A percentile compares a stretch with the other conserved stretches of the same genome.
Conservation (phyloP, 2,113 vertebrate genomes). For the Naja naja region DNA sequence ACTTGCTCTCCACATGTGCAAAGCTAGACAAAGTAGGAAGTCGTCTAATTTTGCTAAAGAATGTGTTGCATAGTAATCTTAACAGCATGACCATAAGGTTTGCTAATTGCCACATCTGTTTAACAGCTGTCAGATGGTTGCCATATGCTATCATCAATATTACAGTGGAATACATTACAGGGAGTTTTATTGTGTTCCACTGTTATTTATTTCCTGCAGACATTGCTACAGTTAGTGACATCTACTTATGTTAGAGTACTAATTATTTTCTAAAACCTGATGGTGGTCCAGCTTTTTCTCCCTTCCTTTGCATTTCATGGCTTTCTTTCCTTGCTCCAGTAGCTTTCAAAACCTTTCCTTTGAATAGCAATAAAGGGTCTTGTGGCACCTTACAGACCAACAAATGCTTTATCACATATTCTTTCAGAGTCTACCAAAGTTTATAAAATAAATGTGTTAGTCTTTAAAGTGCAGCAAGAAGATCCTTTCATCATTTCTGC, state of each 20-base stretch:
- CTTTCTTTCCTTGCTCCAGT: not conserved
- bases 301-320: not conserved
- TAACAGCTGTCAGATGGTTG: slow-evolving; percentile 80
- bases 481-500: not conserved
- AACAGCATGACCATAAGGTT: slow-evolving; percentile 77
- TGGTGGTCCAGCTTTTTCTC: slow-evolving; percentile 29
- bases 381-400: not conserved
- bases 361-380: not conserved
- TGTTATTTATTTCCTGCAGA: slow-evolving; percentile 76
- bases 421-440: not conserved
- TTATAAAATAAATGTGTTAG: not conserved
- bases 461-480: not conserved
- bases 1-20: slow-evolving; percentile 42
- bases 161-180: slow-evolving; percentile 69
- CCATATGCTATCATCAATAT: slow-evolving; percentile 78
- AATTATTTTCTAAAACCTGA: slow-evolving; percentile 60
- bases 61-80: slow-evolving; percentile 68
- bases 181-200: slow-evolving; percentile 73
- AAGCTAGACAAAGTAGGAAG: slow-evolving; percentile 61
- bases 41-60: slow-evolving; percentile 64
- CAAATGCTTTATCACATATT: not conserved
- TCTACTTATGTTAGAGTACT: slow-evolving; percentile 64
- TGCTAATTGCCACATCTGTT: slow-evolving; percentile 87
- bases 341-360: slow-evolving; percentile 27
- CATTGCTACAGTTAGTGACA: slow-evolving; percentile 70